Conservation (phyloP, 2,113 vertebrate genomes). For the Spheniscus mendiculus region DNA sequence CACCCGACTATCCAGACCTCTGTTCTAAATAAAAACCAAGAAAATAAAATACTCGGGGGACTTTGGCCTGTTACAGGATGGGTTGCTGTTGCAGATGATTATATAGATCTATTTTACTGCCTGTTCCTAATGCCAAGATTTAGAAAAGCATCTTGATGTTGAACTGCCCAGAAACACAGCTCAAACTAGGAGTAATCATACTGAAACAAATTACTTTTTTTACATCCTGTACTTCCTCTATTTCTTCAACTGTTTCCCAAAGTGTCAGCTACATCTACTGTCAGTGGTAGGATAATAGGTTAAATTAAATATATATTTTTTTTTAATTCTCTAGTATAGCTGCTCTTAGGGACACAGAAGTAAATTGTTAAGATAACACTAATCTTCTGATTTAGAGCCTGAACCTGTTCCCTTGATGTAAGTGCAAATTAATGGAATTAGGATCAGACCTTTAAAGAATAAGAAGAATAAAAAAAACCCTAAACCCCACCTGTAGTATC, state of each 20-base stretch:
- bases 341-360: neutral
- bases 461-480: rapidly evolving
- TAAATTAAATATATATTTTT: no score
- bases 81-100: neutral
- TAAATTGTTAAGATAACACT: neutral
- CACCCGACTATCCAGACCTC: neutral
- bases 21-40: neutral
- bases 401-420: neutral
- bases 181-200: neutral
- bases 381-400: neutral
- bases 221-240: neutral
- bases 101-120: neutral
- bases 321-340: neutral
- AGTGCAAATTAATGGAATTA: neutral
- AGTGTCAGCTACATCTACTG: neutral
- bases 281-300: neutral
- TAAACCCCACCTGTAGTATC: neutral
- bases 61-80: neutral
- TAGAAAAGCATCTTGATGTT: neutral
- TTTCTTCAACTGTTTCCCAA: neutral
- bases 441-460: neutral
- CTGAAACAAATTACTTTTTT: neutral
- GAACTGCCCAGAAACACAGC: neutral
- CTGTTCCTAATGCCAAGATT: neutral
- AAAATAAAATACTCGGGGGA: neutral